Base-by-base conservation (phyloP, 2,797 vertebrate species). In the Pseudochromis fuscus region DNA sequence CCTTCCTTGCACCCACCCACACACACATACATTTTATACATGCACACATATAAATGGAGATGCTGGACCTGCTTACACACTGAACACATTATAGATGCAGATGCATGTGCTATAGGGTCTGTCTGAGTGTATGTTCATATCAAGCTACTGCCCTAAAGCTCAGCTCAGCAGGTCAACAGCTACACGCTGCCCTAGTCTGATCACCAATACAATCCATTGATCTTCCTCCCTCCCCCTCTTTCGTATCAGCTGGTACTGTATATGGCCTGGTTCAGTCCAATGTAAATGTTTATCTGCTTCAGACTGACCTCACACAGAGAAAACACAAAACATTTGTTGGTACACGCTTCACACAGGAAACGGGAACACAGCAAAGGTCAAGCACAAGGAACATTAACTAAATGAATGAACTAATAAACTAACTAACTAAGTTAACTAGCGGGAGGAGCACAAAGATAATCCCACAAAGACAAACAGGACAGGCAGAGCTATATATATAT, bases 1-100 rank as follows among this genome's bases (percentile, higher is more conserved):
- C 21, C 6, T 35, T 60, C 24, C 45, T 76, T 55, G 74, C 74
- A 62, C 72, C 68, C 79, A 25, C 79, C 40, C 50, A 77, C 77
- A 67, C 51, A 63, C 67, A 61, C n/a, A 66, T 21, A 62, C 23
- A 40, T 40, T 31, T 33, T 25, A 52, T 51, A 35, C 58, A 75
- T 16, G 6, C 31, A 53, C 21, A 57, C n/a, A 78, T 49, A 55
- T 27, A 13, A 21, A 72, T 35, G 68, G 21, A 3, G 21, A 56
- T 7, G 4, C 7, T n/a, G n/a, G n/a, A n/a, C n/a, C n/a, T n/a
- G n/a, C n/a, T n/a, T n/a, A 18, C 53, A 11, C 48, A 35, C n/a
- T n/a, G n/a, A 59, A 44, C 5, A 24, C 23, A 51, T 35, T 19
- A 15, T 28, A 37, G 35, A 33, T 37, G 35, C 23, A 57, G 23